Evolutionary conservation across 2,888 invertebrate species (phyloP).

Genomic region (Apamea sordens): DNA sequence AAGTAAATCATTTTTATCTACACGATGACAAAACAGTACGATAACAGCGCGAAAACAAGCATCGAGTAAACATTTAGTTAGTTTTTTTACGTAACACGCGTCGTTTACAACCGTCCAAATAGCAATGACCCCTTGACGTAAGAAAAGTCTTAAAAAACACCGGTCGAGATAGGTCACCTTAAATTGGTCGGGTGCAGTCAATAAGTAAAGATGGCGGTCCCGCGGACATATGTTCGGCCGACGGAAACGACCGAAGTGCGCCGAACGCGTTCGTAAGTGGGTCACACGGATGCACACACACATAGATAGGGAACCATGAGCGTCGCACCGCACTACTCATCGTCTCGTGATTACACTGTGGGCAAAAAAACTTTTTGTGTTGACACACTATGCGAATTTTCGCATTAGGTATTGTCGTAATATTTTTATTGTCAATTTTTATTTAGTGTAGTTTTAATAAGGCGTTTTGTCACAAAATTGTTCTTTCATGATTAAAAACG

Average conservation of each 20-base stretch:
- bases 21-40: slow-evolving; percentile 70
- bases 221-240: slow-evolving; percentile 82
- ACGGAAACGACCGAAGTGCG: slow-evolving; percentile 83
- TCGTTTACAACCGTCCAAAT: slow-evolving; percentile 57
- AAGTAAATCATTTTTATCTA: slow-evolving; percentile 72
- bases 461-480: slow-evolving; percentile 22
- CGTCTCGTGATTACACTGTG: slow-evolving; percentile 78
- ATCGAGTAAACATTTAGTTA: slow-evolving; percentile 72
- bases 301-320: slow-evolving; percentile 73
- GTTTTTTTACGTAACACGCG: slow-evolving; percentile 77
- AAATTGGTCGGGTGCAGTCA: slow-evolving; percentile 72
- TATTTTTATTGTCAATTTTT: slow-evolving; percentile 59
- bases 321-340: slow-evolving; percentile 69
- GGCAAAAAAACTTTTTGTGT: slow-evolving; percentile 79
- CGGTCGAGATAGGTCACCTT: slow-evolving; percentile 73
- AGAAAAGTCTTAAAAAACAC: slow-evolving; percentile 38
- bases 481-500: slow-evolving; percentile 24
- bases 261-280: slow-evolving; percentile 88
- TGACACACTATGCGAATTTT: slow-evolving; percentile 82
- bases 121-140: slow-evolving; percentile 51
- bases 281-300: slow-evolving; percentile 88
- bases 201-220: slow-evolving; percentile 82
- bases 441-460: slow-evolving; percentile 22
- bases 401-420: slow-evolving; percentile 61
- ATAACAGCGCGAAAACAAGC: slow-evolving; percentile 74